phyloP scores from a whole-genome alignment of 2,888 invertebrate species.

The Caenorhabditis sp. region DNA sequence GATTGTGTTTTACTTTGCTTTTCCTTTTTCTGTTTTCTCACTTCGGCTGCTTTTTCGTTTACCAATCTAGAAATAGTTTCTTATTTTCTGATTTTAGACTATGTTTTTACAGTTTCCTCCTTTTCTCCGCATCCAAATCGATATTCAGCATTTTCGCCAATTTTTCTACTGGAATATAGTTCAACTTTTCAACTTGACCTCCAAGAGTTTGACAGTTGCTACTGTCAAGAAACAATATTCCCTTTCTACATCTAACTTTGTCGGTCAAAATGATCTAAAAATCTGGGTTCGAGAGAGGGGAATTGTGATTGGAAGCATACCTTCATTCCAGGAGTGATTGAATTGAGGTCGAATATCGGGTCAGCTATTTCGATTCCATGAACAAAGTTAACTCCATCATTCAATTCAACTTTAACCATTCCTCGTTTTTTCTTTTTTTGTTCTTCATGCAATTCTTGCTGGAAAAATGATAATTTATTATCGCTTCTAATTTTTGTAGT shows the following conservation, averaged over 20 bases:
- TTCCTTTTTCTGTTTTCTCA: background rate
- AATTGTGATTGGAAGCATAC: background rate
- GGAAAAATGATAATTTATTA: background rate
- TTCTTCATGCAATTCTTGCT: background rate
- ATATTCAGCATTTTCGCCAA: slow-evolving; percentile 15
- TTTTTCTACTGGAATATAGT: slow-evolving; percentile 10
- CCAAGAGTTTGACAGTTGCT: slow-evolving; percentile 23
- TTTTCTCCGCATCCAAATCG: slow-evolving; percentile 23
- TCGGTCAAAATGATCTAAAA: slow-evolving; percentile 17
- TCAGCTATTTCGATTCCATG: slow-evolving; percentile 16
- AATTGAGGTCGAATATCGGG: slow-evolving; percentile 12
- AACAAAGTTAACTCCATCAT: slow-evolving; percentile 19
- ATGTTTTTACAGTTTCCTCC: slow-evolving; percentile 24
- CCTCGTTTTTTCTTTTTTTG: slow-evolving; percentile 15
- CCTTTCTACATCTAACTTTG: slow-evolving; percentile 21
- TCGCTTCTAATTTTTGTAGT: too few species aligned
- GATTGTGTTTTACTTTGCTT: slow-evolving; percentile 13
- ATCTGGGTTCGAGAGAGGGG: background rate
- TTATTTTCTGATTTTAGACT: too few species aligned
- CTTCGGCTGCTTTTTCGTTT: slow-evolving; percentile 9
- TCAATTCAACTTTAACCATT: slow-evolving; percentile 27
- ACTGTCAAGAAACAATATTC: slow-evolving; percentile 14
- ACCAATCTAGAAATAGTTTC: slow-evolving; percentile 6
- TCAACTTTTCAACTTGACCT: slow-evolving; percentile 8
- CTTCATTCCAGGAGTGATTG: slow-evolving; percentile 12